Evolutionary conservation across 1,140 invertebrate genomes (phyloP), one percentile per base, ranked within the genome.

Genomic region (Neodiprion pinetum): DNA sequence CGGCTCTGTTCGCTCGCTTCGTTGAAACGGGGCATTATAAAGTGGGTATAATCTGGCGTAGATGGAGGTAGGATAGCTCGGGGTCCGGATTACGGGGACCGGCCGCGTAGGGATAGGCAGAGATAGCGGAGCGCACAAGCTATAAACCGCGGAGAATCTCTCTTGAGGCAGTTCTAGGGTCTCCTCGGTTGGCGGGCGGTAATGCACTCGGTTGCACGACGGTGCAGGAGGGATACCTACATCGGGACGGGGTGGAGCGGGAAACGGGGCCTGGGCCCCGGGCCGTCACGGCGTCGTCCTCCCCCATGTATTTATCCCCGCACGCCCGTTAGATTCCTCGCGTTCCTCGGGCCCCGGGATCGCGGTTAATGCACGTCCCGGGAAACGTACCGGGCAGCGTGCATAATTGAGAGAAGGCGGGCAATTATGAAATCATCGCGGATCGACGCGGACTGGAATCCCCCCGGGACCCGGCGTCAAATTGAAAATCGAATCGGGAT

Each of bases 241-340:
- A 4, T 40, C 28, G 28, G 28, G 1, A 40, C 28, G 28, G 28
- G 28, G 28, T 40, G 28, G 28, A 40, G 28, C 28, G 28, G 28
- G 28, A 40, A 40, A 40, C 80, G 81, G 83, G 80, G 79, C 78
- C 76, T 81, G 78, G 78, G 81, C 80, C 81, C 77, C 77, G 74
- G 78, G 81, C 79, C 77, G 79, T 83, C 82, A 81, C 80, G 78
- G 77, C 73, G 77, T 72, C 21, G 68, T 76, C 76, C 53, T 61
- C 79, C 77, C 80, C 79, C 78, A 76, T 74, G 70, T 74, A 67
- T 69, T 50, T 73, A 75, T 77, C 77, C 76, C 77, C 79, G 74
- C 76, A 73, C 72, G 79, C 77, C 77, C 79, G 80, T 81, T 86
- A 85, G 80, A 85, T 85, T 82, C 81, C 77, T 69, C 72, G 76